phyloP scores from a whole-genome alignment of 2,797 vertebrate species.

The Bradypodion pumilum region DNA sequence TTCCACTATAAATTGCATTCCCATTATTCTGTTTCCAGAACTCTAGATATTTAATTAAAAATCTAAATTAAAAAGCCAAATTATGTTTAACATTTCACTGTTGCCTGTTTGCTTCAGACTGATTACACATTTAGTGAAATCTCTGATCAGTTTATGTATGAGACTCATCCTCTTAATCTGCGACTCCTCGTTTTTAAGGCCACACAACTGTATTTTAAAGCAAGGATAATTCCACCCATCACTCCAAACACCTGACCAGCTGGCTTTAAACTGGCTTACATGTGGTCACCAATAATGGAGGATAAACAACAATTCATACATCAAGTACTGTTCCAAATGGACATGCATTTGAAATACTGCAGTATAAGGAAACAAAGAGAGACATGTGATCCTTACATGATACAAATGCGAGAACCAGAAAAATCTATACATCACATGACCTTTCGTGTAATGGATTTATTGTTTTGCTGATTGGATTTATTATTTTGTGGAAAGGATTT shows the following conservation, averaged over 20 bases:
- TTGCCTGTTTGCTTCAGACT: neutral
- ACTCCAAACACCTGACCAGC: neutral
- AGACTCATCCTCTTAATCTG: neutral
- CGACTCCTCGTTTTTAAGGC: neutral
- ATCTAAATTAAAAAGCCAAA: neutral
- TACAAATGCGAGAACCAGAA: too few relatives aligned
- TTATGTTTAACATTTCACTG: neutral
- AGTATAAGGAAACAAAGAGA: too few relatives aligned
- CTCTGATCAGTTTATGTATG: neutral
- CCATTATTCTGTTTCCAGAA: too few relatives aligned
- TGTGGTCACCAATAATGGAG: neutral
- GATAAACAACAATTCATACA: neutral
- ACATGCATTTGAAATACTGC: neutral
- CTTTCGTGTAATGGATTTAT: too few relatives aligned
- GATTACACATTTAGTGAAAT: neutral
- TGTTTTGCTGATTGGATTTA: too few relatives aligned
- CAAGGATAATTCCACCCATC: neutral
- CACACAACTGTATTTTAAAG: neutral
- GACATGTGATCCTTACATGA: too few relatives aligned
- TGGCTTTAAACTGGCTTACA: neutral
- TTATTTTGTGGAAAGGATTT: too few relatives aligned
- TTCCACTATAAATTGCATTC: neutral
- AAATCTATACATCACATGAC: too few relatives aligned
- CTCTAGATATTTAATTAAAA: neutral
- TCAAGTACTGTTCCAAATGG: neutral